Evolutionary conservation across 2,113 vertebrate genomes (phyloP), one percentile per base, ranked within the genome.

Genomic region (Chiloscyllium plagiosum): DNA sequence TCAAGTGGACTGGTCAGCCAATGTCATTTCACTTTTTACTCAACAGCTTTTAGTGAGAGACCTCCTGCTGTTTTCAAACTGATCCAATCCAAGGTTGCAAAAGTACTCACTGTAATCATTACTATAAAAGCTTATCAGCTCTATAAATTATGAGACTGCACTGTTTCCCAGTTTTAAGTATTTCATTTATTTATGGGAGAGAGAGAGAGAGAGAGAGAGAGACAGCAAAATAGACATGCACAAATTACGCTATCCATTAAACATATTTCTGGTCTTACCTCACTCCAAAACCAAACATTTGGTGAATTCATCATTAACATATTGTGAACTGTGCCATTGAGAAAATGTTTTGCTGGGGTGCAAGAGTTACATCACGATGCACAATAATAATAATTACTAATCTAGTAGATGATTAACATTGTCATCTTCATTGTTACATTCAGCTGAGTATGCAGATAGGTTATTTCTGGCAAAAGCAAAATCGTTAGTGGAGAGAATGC

Each of bases 401-500:
- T 90, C 87, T 90, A 61, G 26, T 61, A 93, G 33, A 72, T 50
- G 52, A 50, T 68, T 61, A 56, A 26, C 56, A 61, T 29, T 26
- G 50, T 95, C 47, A 70, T 33, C 42, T 95, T 95, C 69, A 50
- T 12, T 52, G 68, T 69, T 95, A 72, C 15, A 72, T 33, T 95
- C 69, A 72, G 94, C 50, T 95, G 94, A 95, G 68, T 47, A 52
- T 5, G 29, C 69, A 95, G 94, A 76, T 26, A 12, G 42, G 22
- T 95, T 95, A 95, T 33, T 94, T 95, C 47, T 70, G 69, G 37
- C 94, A 72, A 95, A 95, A 68, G 68, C 68, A 95, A 52, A 50
- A 72, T 50, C 10, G 94, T 95, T 95, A 95, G 37, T 95, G 94
- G 72, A 52, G 94, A 69, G 69, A 95, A 95, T 47, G 26, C 47